Evolutionary conservation across 1,140 invertebrate genomes (phyloP), one percentile per base, ranked within the genome.

Genomic region (Leptopilina clavipes): DNA sequence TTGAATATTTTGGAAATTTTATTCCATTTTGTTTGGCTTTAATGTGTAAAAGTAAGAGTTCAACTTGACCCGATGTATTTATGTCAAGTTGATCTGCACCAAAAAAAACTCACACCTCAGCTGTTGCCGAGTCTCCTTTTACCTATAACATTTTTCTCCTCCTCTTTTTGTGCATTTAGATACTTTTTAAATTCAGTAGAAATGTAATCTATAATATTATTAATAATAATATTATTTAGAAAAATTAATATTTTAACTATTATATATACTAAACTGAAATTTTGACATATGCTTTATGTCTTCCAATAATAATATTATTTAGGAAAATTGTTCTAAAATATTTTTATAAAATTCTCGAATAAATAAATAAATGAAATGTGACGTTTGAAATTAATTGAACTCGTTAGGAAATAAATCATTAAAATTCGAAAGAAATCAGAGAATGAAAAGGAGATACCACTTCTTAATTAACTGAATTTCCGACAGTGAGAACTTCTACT

Each of bases 401-500:
- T 65, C 25, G 25, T 37, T 25, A 11, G n/a, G 25, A 8, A 31
- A 14, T 22, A 65, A 31, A 7, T 31, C 11, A 65, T 31, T 31
- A 31, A 65, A 65, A 14, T 31, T n/a, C 25, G 59, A 65, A n/a
- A 65, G 22, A 31, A 19, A n/a, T 31, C 25, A n/a, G 19, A 7
- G 59, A 65, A 65, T 65, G 59, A 22, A 31, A 65, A 31, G 12
- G 59, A 65, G 59, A 65, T 65, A 65, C 59, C 22, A 31, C 59
- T n/a, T n/a, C n/a, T 65, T 65, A 65, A 65, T 65, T 65, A 65
- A 65, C 22, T 65, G 25, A 65, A 37, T 37, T 65, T 65, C 59
- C 59, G 12, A 31, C 59, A 65, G 25, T 12, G 59, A 65, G 25
- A 65, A 37, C 12, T 31, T 37, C 19, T 25, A 37, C 25, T 37